These are phyloP conservation scores for Oostethus manadensis DNA, from an alignment of 2,113 vertebrate species.

Conservation along the genomic window DNA sequence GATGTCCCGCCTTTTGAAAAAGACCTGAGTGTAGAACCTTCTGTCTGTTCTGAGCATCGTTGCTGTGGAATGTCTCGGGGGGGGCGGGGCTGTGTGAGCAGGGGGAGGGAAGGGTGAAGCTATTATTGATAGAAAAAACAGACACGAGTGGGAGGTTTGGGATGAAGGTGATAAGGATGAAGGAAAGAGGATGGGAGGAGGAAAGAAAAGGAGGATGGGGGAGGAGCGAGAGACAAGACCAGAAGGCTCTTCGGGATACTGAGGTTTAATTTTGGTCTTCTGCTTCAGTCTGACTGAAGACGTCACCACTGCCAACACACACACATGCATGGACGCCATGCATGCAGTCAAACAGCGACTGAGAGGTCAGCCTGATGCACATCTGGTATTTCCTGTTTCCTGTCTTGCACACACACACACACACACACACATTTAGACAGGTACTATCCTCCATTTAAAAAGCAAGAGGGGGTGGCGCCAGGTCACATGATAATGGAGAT, in stretches of 20 bases:
- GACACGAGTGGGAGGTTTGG: constrained; percentile 23
- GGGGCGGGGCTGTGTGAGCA: constrained; percentile 31
- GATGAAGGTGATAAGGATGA: constrained; percentile 21
- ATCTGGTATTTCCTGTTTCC: constrained; percentile 70
- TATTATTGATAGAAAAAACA: constrained; percentile 47
- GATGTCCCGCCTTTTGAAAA: constrained; percentile 26
- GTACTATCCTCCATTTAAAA: constrained; percentile 5
- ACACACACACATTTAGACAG: constrained; percentile 22
- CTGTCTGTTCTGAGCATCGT: constrained; percentile 61
- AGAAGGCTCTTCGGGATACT: constrained; percentile 61
- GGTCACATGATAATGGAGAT: background rate
- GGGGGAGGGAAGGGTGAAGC: constrained; percentile 28
- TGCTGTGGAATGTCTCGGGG: constrained; percentile 52
- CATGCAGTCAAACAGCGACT: constrained; percentile 22
- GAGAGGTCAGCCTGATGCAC: constrained; percentile 65
- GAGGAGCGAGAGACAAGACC: constrained; percentile 30
- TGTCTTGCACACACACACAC: constrained; percentile 31
- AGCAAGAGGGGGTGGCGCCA: constrained; percentile 5
- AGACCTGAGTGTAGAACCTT: constrained; percentile 12
- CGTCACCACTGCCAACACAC: background rate
- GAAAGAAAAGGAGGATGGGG: constrained; percentile 13
- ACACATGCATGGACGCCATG: background rate
- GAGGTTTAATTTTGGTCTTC: constrained; percentile 34
- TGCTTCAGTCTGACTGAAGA: constrained; percentile 4
- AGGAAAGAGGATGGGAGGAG: constrained; percentile 2